Percentiles rank a stretch among this genome's conserved stretches.
Conservation (phyloP, 2,113 vertebrate species). For the Phrynosoma platyrhinos region DNA sequence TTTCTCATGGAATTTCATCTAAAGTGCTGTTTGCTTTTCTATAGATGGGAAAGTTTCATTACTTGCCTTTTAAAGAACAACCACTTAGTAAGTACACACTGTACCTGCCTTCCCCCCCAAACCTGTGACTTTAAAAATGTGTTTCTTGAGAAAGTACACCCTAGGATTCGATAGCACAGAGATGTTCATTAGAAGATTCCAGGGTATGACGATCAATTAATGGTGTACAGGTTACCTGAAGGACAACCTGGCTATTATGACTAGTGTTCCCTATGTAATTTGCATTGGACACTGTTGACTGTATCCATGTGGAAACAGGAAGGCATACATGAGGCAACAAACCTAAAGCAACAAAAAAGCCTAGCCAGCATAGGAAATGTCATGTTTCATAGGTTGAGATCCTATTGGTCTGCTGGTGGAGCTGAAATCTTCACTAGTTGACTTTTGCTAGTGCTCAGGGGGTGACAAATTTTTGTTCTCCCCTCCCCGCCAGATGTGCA, state of each 20-base stretch:
- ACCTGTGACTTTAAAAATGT: neutral
- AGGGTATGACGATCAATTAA: neutral
- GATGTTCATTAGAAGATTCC: neutral
- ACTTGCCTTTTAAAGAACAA: neutral
- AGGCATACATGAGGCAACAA: neutral
- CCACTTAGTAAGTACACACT: neutral
- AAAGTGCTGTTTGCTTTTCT: constrained; percentile 22
- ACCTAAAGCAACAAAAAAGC: neutral
- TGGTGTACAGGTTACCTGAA: neutral
- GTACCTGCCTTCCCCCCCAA: neutral
- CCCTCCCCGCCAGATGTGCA: too few species aligned
- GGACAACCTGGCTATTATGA: neutral
- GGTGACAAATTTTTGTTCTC: too few species aligned
- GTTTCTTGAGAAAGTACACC: neutral
- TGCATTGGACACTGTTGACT: neutral
- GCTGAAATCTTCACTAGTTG: too few species aligned
- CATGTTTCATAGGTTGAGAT: too few species aligned
- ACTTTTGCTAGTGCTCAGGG: too few species aligned
- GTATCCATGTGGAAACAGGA: too few species aligned
- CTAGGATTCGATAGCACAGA: neutral
- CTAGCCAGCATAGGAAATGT: too few species aligned
- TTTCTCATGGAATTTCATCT: constrained; percentile 28
- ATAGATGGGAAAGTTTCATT: constrained; percentile 17
- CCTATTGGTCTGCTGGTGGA: too few species aligned
- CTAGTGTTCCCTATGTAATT: neutral